Evolutionary conservation across 1,140 invertebrate species (phyloP).

Genomic region (Trichonephila clavata): DNA sequence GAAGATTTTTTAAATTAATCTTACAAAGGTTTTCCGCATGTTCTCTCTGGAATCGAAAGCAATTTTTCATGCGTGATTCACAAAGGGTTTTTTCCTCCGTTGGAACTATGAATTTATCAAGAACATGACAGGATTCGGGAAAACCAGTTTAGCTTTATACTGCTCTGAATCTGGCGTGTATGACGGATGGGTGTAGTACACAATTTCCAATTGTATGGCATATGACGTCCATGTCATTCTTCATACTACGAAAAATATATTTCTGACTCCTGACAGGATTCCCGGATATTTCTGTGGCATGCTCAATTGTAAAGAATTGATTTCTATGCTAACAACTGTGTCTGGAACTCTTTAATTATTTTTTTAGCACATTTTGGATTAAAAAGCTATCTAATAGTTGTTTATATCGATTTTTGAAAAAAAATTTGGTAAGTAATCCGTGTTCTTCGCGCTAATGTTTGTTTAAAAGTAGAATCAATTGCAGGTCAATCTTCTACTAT

Average conservation of each 20-base stretch:
- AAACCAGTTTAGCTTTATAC: conserved; percentile 32
- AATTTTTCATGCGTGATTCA: conserved; percentile 31
- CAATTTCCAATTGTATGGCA: conserved; percentile 22
- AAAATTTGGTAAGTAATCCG: no score
- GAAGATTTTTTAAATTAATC: neutral
- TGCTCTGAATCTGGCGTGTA: neutral
- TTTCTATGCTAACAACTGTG: neutral
- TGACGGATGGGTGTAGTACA: conserved; percentile 16
- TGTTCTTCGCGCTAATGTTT: no score
- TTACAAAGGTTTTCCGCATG: neutral
- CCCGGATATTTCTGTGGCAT: neutral
- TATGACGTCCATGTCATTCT: conserved; percentile 4
- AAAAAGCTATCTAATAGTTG: no score
- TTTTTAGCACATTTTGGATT: neutral
- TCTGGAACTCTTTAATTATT: neutral
- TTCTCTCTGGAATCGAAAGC: neutral
- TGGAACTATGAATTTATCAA: conserved; percentile 24
- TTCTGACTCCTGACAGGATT: neutral
- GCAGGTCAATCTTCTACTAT: no score
- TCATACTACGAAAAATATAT: conserved; percentile 24
- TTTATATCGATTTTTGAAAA: no score
- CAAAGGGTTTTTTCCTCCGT: conserved; percentile 3
- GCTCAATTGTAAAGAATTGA: neutral
- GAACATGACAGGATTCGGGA: conserved; percentile 1
- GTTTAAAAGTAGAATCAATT: no score